Evolutionary conservation across 2,888 invertebrate species (phyloP), one percentile per base, ranked within the genome.

Genomic region (Dryococelus australis): DNA sequence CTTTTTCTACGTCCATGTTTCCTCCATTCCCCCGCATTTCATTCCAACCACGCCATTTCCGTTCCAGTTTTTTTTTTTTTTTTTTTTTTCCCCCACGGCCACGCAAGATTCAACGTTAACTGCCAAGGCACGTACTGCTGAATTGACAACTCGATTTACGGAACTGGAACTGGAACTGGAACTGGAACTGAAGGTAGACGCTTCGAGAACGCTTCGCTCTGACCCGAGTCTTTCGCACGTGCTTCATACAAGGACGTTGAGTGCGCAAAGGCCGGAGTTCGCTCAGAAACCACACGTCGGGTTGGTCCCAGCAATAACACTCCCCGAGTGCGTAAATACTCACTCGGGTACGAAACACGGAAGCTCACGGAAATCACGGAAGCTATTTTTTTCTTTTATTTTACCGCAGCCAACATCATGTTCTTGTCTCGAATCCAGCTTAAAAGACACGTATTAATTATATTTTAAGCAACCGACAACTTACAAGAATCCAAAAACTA

Each of bases 41-140:
- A 65, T 65, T 65, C 65, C 65, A 65, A 24, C 65, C 65, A 65
- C 65, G 65, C 65, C 65, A 65, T 65, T 65, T 65, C 65, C 65
- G 65, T 35, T 35, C 65, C n/a, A 8, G 10, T 0, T 20, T 65
- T 65, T 65, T 24, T 65, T 65, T 65, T 65, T 16, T n/a, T 12
- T 65, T 24, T 65, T 65, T 65, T 65, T 16, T n/a, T 12, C 6
- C 16, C 24, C 65, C 24, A 47, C 1, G 47, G 47, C 47, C 8
- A 47, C 47, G 65, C 65, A 65, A 8, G 65, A 65, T 12, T 65
- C 65, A 65, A 65, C 65, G 65, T 65, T 65, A 16, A 65, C 65
- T 65, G 65, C 65, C 65, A 65, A 24, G 65, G 65, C 65, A 65
- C 65, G 65, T 65, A 65, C 65, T n/a, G 65, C 65, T 65, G 65